These are phyloP conservation scores for Sisyra terminalis DNA, from an alignment of 2,888 invertebrate genomes.

Conservation along the genomic window DNA sequence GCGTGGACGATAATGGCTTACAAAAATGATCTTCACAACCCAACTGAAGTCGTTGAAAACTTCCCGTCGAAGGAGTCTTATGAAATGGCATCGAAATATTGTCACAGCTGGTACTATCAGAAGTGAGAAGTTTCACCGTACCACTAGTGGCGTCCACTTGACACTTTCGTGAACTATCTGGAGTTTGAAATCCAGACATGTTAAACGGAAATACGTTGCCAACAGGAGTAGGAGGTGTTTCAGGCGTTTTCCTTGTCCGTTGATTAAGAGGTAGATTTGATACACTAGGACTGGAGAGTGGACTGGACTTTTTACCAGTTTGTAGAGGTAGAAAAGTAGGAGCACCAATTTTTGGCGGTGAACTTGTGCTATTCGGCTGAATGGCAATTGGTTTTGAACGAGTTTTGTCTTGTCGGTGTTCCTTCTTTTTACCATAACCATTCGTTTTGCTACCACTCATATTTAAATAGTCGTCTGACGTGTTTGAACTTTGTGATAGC, in stretches of 20 bases:
- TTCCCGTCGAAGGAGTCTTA: background rate
- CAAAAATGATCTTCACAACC: background rate
- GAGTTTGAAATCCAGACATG: slow-evolving; percentile 9
- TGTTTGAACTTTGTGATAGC: slow-evolving; percentile 18
- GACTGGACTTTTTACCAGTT: slow-evolving; percentile 24
- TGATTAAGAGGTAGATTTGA: slow-evolving; percentile 6
- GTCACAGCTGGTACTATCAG: slow-evolving; percentile 10
- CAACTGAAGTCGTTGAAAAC: background rate
- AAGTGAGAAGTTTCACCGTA: slow-evolving; percentile 15
- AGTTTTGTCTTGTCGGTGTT: slow-evolving; percentile 24
- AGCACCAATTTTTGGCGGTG: slow-evolving; percentile 26
- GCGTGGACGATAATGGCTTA: background rate
- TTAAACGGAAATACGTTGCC: slow-evolving; percentile 7
- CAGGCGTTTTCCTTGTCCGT: slow-evolving; percentile 11
- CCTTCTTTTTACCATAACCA: slow-evolving; percentile 17
- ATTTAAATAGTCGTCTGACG: slow-evolving; percentile 34
- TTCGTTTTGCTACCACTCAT: slow-evolving; percentile 25
- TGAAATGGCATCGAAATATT: slow-evolving; percentile 14
- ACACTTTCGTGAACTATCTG: slow-evolving; percentile 19
- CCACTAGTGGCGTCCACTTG: slow-evolving; percentile 23
- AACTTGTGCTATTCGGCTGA: slow-evolving; percentile 24
- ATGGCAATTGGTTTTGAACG: slow-evolving; percentile 49
- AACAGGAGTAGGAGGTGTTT: slow-evolving; percentile 8
- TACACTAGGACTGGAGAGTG: slow-evolving; percentile 26
- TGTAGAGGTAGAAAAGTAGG: slow-evolving; percentile 29